These are phyloP conservation scores for Diachasmimorpha longicaudata DNA, from an alignment of 1,140 invertebrate genomes.

Conservation along the genomic window DNA sequence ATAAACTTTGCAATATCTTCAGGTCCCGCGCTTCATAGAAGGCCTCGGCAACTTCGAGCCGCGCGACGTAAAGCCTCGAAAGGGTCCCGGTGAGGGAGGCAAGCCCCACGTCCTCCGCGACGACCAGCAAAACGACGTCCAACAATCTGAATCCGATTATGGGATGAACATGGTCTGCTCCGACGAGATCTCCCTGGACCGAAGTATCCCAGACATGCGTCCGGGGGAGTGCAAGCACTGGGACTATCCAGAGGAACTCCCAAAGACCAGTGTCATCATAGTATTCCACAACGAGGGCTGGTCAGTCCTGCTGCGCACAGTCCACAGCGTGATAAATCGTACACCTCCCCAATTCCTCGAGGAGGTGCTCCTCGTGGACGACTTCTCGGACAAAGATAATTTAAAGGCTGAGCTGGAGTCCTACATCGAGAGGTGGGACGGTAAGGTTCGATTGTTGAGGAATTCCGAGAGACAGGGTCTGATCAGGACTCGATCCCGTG, in stretches of 20 bases:
- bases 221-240: constrained; percentile 92
- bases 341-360: constrained; percentile 89
- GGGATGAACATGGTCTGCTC: constrained; percentile 98
- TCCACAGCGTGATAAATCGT: constrained; percentile 93
- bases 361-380: constrained; percentile 97
- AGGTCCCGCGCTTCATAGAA: constrained; percentile 48
- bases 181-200: constrained; percentile 85
- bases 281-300: constrained; percentile 99
- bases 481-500: constrained; percentile 88
- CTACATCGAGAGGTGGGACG: constrained; percentile 87
- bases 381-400: constrained; percentile 96
- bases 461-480: constrained; percentile 89
- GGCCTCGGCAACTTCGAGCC: constrained; percentile 75
- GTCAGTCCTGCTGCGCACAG: constrained; percentile 93
- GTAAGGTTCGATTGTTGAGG: constrained; percentile 86
- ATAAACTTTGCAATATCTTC: constrained; percentile 6
- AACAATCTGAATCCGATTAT: constrained; percentile 83
- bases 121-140: constrained; percentile 77
- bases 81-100: constrained; percentile 85
- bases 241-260: constrained; percentile 91
- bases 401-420: constrained; percentile 86
- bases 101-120: constrained; percentile 76
- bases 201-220: constrained; percentile 87
- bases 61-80: constrained; percentile 62
- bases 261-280: constrained; percentile 92